Percentiles rank a stretch among this genome's conserved stretches.
Conservation (phyloP, 1,140 invertebrate genomes). For the Drosophila mauritiana region DNA sequence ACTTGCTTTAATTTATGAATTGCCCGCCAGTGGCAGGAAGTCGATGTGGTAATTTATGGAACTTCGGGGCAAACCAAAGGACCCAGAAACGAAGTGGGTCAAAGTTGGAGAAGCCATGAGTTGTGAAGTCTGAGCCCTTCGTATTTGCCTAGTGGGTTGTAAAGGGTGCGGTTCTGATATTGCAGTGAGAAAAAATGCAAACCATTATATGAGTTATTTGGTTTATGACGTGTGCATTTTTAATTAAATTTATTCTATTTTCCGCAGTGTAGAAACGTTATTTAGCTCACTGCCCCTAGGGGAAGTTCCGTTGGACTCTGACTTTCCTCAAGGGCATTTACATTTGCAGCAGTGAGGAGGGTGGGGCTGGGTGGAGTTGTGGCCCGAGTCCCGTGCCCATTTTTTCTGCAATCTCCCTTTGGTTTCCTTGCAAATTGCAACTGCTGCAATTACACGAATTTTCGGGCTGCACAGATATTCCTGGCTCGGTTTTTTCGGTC, state of each 20-base stretch:
- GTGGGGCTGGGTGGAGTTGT: conserved; percentile 22
- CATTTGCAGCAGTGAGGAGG: conserved; percentile 13
- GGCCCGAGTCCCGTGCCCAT: conserved; percentile 30
- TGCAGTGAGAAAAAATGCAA: background rate
- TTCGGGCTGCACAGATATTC: conserved; percentile 52
- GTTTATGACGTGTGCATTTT: background rate
- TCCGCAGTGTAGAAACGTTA: background rate
- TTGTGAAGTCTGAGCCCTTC: background rate
- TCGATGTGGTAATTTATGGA: conserved; percentile 44
- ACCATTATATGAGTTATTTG: background rate
- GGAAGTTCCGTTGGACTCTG: conserved; percentile 15
- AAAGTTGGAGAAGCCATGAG: conserved; percentile 28
- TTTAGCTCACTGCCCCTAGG: background rate
- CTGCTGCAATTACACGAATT: conserved; percentile 73
- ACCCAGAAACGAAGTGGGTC: conserved; percentile 33
- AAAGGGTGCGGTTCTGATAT: background rate
- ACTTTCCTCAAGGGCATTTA: conserved; percentile 66
- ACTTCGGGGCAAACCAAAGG: conserved; percentile 5
- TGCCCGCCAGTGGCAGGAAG: conserved; percentile 55
- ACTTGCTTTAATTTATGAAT: conserved; percentile 84
- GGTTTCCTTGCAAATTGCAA: conserved; percentile 52
- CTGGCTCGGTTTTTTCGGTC: conserved; percentile 1
- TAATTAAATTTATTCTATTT: background rate
- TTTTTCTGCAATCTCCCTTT: conserved; percentile 36
- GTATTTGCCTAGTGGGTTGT: background rate